Evolutionary conservation across 2,113 vertebrate genomes (phyloP).

Genomic region (Cebidichthys violaceus): DNA sequence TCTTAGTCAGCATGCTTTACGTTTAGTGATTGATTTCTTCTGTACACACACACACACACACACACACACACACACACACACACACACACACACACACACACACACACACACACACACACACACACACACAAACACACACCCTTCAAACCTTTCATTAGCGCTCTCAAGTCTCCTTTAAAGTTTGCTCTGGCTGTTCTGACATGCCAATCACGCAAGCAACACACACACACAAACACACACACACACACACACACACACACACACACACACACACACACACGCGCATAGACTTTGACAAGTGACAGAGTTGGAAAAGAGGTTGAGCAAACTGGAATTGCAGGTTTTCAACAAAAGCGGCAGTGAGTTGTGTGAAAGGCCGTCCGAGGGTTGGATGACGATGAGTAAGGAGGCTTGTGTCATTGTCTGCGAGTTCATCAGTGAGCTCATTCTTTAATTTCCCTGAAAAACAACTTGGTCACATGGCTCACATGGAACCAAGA

Average conservation of each 20-base stretch:
- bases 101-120: constrained; percentile 65
- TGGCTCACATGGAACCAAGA: constrained; percentile 41
- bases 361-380: constrained; percentile 46
- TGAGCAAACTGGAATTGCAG: constrained; percentile 68
- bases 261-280: constrained; percentile 13
- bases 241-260: not conserved
- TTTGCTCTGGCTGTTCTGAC: constrained; percentile 64
- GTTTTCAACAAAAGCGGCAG: constrained; percentile 50
- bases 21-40: constrained; percentile 63
- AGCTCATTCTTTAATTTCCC: constrained; percentile 71
- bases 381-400: constrained; percentile 57
- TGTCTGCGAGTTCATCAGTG: constrained; percentile 68
- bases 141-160: constrained; percentile 68
- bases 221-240: not conserved
- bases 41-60: constrained; percentile 62
- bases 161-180: constrained; percentile 54
- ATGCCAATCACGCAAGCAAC: constrained; percentile 63
- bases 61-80: constrained; percentile 64
- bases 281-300: constrained; percentile 32
- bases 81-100: constrained; percentile 65
- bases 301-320: constrained; percentile 59
- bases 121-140: constrained; percentile 66
- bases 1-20: constrained; percentile 55
- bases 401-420: constrained; percentile 69
- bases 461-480: constrained; percentile 59